Evolutionary conservation across 2,113 vertebrate species (phyloP).

Genomic region (Dolichallabes microphthalmus): DNA sequence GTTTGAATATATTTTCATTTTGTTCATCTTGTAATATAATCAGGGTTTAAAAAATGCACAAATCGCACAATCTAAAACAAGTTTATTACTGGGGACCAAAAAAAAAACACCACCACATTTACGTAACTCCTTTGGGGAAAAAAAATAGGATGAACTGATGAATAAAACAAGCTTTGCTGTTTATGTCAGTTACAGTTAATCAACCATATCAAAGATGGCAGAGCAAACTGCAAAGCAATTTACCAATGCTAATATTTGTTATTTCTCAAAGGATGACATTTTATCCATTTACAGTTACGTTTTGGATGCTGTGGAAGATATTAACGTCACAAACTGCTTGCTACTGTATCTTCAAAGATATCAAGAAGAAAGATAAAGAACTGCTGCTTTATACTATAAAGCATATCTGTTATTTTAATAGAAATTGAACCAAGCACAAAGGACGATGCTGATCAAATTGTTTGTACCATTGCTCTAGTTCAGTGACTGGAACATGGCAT

Average conservation of each 20-base stretch:
- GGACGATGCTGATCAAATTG: not conserved
- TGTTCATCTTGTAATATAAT: too few relatives aligned
- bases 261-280: not conserved
- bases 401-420: not conserved
- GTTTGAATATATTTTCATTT: too few relatives aligned
- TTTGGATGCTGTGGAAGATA: not conserved
- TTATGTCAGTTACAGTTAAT: not conserved
- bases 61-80: too few relatives aligned
- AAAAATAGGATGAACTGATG: not conserved
- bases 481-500: not conserved
- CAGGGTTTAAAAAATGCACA: too few relatives aligned
- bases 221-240: not conserved
- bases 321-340: not conserved
- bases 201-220: not conserved
- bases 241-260: not conserved
- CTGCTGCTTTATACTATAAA: not conserved
- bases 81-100: too few relatives aligned
- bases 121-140: not conserved
- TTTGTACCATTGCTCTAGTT: not conserved
- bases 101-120: too few relatives aligned
- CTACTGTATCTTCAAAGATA: not conserved
- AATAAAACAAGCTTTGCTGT: not conserved
- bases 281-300: not conserved
- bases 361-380: too few relatives aligned
- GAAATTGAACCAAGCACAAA: not conserved